Base-by-base conservation (phyloP, 2,797 vertebrate genomes). In the Galagoides demidoff region DNA sequence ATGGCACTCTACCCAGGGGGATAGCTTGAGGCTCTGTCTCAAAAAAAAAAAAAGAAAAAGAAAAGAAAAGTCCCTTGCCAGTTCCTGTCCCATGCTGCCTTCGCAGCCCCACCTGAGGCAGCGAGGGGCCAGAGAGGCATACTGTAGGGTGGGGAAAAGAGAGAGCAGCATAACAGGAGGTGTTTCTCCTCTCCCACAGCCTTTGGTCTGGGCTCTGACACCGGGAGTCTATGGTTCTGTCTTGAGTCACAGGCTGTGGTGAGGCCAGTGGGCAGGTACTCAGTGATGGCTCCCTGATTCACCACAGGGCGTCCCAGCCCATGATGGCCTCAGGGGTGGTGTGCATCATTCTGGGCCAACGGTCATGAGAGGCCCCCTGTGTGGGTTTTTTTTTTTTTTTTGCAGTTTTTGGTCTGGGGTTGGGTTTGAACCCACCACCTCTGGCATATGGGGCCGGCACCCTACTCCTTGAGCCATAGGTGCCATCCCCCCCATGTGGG, bases 271-370 rank as follows among this genome's bases (percentile, higher is more conserved):
- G 70, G 92, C 82, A 94, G 66, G 68, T 49, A 92, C 34, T 97
- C 14, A 4, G 71, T 95, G 92, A 97, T 93, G 92, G 79, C 43
- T 94, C 25, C 57, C 71, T 97, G 96, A 97, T 94, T 96, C 96
- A 97, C 76, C 14, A 7, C 2, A 87, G 89, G 57, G 17, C 93
- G 93, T 97, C 97, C 95, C 85, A 93, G n/a, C 90, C 85, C n/a
- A 0, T 70, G n/a, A 23, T n/a, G 59, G 55, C 37, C 22, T 10
- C 3, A 22, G 81, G 34, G 74, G 49, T 77, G 25, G 27, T 19
- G 63, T 63, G 77, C 39, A 57, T 77, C 52, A 84, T 39, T 87
- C 29, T 88, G 70, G 52, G 70, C 70, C 52, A 86, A 68, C 13
- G 23, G 71, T 73, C 61, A 37, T 49, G 63, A 85, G 52, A 89